Base-by-base conservation (phyloP, 2,797 vertebrate species). In the Micropoecilia bifurca region DNA sequence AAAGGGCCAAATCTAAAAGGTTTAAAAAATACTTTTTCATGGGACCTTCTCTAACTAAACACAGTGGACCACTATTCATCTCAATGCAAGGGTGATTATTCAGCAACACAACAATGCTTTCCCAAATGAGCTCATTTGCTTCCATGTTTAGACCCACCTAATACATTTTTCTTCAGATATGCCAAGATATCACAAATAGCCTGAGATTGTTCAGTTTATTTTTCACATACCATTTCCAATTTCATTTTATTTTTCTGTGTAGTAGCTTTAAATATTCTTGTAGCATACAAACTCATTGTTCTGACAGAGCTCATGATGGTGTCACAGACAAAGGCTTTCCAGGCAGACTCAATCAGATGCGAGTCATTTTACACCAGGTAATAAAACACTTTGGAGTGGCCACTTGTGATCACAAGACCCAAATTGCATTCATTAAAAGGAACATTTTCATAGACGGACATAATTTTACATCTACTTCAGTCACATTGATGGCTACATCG, bases 361-460 rank as follows among this genome's bases (percentile, higher is more conserved):
- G 66, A 69, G 66, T 69, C 66, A 69, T 69, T 69, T 69, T 43
- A n/a, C 66, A 69, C 66, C 66, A 43, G 66, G 66, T 43, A 43
- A 69, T 43, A 69, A 43, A 69, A 43, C 66, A 69, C 39, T n/a
- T 43, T n/a, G 9, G 22, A 69, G 66, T 43, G 39, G 20, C 39
- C 66, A 69, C 66, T 69, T 55, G 48, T 53, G 72, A 25, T 13
- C 50, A 74, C 18, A 74, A 7, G 41, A 55, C 33, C 41, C 30
- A 50, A 53, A 55, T 55, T 50, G 13, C 33, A 39, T 36, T 74
- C 50, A 50, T 50, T 53, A 48, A 28, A 33, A 6, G 10, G 47
- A 53, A 50, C 10, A 36, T 53, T 55, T 74, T 55, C 36, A 55
- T n/a, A 74, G 66, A 2, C 12, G 6, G 66, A 69, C 22, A 69